Evolutionary conservation across 1,140 invertebrate species (phyloP), one percentile per base, ranked within the genome.

Genomic region (Drosophila pruinosa): DNA sequence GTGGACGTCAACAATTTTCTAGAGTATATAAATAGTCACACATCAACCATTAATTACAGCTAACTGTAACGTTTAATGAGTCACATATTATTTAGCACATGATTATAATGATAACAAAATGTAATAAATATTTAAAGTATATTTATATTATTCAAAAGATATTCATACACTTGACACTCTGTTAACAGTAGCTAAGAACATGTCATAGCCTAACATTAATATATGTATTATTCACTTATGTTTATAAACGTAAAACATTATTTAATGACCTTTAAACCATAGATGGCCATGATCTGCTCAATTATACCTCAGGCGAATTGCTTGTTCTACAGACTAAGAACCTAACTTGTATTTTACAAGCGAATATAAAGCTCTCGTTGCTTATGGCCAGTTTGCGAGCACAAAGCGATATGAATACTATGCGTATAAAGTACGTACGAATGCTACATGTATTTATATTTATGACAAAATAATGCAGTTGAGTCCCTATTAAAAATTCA

Each of bases 401-500:
- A n/a, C n/a, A n/a, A n/a, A n/a, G n/a, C n/a, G n/a, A n/a, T n/a
- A n/a, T n/a, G n/a, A n/a, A n/a, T n/a, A n/a, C n/a, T n/a, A n/a
- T n/a, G n/a, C n/a, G n/a, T n/a, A n/a, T n/a, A n/a, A n/a, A n/a
- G n/a, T n/a, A n/a, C n/a, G n/a, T n/a, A n/a, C n/a, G n/a, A n/a
- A n/a, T n/a, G n/a, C n/a, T 26, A 28, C 41, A 12, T 26, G 21
- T 19, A 38, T 56, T 47, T 48, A 65, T 36, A 65, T 36, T 54
- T 63, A 65, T 65, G 22, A 22, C 53, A 34, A 24, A 5, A 53
- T 31, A 19, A 22, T 41, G 48, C 14, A 34, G 26, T 56, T 45
- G 24, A 17, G 39, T 43, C 24, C 43, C 26, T 31, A 31, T 48
- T 53, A 22, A 26, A 38, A 58, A 48, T 38, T 39, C 22, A 39